Conservation (phyloP, 2,113 vertebrate species). For the Neopipo cinnamomea region DNA sequence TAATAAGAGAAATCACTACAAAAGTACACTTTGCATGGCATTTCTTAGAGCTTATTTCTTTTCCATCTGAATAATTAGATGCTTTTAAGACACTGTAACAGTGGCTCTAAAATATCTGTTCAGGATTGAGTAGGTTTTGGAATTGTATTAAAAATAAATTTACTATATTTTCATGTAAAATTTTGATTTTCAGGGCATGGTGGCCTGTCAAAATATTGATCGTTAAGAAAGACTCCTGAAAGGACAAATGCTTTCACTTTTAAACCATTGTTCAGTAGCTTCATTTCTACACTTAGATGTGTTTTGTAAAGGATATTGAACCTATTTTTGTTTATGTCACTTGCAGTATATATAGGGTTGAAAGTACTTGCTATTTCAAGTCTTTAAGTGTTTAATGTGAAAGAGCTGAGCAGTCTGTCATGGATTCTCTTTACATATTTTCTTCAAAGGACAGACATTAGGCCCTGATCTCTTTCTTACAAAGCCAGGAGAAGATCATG, state of each 20-base stretch:
- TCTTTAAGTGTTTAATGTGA: background rate
- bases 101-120: background rate
- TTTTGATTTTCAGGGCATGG: background rate
- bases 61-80: background rate
- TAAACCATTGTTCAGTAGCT: background rate
- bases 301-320: background rate
- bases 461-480: background rate
- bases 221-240: background rate
- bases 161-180: background rate
- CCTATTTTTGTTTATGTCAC: background rate
- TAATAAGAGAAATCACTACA: background rate
- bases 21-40: fast-evolving
- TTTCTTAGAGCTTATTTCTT: background rate
- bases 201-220: background rate
- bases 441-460: background rate
- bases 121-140: background rate
- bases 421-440: background rate
- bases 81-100: background rate
- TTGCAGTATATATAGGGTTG: background rate
- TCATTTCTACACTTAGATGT: background rate
- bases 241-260: background rate
- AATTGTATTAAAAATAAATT: background rate
- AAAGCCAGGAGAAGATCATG: background rate
- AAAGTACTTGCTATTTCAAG: background rate
- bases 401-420: background rate